Evolutionary conservation across 2,113 vertebrate genomes (phyloP).

Genomic region (Himantopus leucocephalus): DNA sequence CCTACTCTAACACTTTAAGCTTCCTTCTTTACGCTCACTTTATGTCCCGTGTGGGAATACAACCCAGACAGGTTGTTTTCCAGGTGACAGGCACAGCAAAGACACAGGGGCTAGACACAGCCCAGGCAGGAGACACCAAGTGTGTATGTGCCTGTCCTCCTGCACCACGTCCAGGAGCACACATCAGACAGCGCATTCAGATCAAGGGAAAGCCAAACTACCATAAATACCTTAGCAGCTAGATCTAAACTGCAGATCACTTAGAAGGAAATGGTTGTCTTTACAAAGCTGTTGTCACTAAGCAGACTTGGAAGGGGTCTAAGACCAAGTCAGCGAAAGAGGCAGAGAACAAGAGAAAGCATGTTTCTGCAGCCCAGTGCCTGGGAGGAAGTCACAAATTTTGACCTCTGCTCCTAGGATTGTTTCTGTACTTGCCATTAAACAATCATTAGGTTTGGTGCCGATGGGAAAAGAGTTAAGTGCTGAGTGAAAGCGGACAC

Average conservation of each 20-base stretch:
- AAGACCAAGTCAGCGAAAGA: background rate
- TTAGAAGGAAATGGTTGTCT: background rate
- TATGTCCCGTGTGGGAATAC: background rate
- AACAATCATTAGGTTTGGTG: background rate
- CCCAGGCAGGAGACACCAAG: background rate
- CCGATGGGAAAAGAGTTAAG: background rate
- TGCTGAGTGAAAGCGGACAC: background rate
- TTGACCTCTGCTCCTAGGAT: background rate
- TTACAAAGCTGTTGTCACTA: background rate
- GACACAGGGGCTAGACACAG: background rate
- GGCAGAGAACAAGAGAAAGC: background rate
- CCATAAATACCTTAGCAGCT: background rate
- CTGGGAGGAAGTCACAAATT: background rate
- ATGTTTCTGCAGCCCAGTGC: background rate
- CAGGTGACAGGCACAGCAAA: background rate
- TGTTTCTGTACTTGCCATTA: background rate
- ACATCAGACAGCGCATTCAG: background rate
- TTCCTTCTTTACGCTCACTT: background rate
- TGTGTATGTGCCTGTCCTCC: background rate
- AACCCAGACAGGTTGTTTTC: background rate
- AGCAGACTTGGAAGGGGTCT: background rate
- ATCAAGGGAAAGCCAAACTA: background rate
- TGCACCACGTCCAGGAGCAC: background rate
- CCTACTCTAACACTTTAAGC: background rate
- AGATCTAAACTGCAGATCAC: background rate